Evolutionary conservation across 2,797 vertebrate genomes (phyloP), one percentile per base, ranked within the genome.

Genomic region (Hydrocynus forskahlii): DNA sequence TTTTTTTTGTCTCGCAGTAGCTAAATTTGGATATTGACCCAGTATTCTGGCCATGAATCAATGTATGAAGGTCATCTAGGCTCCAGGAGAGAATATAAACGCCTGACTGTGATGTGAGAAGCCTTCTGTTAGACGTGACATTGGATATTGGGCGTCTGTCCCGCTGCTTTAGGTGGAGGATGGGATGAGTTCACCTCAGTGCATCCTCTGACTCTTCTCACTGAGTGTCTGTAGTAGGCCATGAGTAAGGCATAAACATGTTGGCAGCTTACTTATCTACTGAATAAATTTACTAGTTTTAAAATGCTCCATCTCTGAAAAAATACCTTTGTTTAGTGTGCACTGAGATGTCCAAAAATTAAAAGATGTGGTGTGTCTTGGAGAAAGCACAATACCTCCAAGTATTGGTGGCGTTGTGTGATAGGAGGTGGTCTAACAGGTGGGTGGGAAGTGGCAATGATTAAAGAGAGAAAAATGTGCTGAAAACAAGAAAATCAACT

Each of bases 81-180:
- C 19, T 59, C 35, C 35, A 25, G 50, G 14, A 62, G 55, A 2
- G 19, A 45, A 19, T 75, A 38, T 59, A 57, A 12, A 55, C 17
- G 63, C 55, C 9, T 60, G 13, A 48, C 12, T 75, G 40, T 21
- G 40, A 71, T 57, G 13, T 5, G 68, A 66, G 25, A 59, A 66
- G 35, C 76, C 60, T 84, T 62, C 43, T 68, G 55, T 25, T 14
- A 7, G 45, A 69, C 21, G 8, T 35, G 62, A 84, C 54, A 81
- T 35, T 77, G 43, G 73, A 76, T 80, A 76, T 59, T 75, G 29
- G 45, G 57, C 38, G 72, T 14, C 29, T 13, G 5, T 17, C 29
- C 14, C 62, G 35, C 62, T 35, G 62, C 12, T 62, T 38, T 64
- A 16, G 2, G 25, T 35, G 29, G 14, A 64, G 62, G 62, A 29